Conservation (phyloP, 2,888 invertebrate species). For the Dexiosoma caninum region DNA sequence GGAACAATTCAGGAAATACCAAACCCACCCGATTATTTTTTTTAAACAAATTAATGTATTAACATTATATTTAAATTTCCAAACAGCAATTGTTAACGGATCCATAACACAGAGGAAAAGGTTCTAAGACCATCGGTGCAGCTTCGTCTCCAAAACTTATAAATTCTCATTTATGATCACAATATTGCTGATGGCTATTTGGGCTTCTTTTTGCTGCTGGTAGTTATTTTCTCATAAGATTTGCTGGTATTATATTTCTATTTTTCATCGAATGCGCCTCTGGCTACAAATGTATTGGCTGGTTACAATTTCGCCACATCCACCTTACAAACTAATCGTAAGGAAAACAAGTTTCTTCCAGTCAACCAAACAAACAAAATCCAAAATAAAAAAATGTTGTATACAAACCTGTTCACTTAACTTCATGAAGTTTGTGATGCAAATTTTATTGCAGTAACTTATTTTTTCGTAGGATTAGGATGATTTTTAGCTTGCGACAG, state of each 20-base stretch:
- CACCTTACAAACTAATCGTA: slow-evolving; percentile 46
- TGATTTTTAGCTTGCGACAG: slow-evolving; percentile 49
- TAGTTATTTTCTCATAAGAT: slow-evolving; percentile 33
- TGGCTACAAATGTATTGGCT: slow-evolving; percentile 46
- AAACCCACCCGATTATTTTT: too few relatives aligned
- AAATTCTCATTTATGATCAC: slow-evolving; percentile 1
- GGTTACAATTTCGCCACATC: slow-evolving; percentile 44
- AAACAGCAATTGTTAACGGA: too few relatives aligned
- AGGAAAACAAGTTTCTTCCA: slow-evolving; percentile 45
- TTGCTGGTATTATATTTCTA: slow-evolving; percentile 12
- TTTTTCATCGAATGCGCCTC: slow-evolving; percentile 34
- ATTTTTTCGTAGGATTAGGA: slow-evolving; percentile 52
- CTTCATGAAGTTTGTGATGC: slow-evolving; percentile 52
- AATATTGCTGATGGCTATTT: slow-evolving; percentile 23
- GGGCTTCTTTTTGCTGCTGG: slow-evolving; percentile 9
- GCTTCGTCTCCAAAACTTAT: too few relatives aligned
- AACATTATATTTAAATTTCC: too few relatives aligned
- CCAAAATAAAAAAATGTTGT: not conserved
- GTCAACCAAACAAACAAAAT: slow-evolving; percentile 17
- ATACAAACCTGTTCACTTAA: slow-evolving; percentile 51
- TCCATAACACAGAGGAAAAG: too few relatives aligned
- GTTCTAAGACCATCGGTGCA: too few relatives aligned
- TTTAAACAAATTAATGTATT: too few relatives aligned
- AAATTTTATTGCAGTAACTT: slow-evolving; percentile 57
- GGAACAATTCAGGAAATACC: too few relatives aligned